Conservation (phyloP, 2,113 vertebrate genomes). For the Ictalurus punctatus region DNA sequence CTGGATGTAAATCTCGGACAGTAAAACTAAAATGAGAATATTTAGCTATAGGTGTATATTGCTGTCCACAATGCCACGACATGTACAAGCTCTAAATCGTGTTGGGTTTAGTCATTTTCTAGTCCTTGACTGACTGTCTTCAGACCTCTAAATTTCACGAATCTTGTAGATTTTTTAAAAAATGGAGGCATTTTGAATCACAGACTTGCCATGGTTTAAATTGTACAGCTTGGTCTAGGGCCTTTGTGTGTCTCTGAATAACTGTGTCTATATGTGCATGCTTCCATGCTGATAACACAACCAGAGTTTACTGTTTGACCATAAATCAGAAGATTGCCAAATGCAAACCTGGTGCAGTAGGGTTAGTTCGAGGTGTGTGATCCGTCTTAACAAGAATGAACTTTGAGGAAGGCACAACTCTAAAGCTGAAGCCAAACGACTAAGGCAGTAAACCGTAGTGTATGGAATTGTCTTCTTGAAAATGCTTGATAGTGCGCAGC, state of each 20-base stretch:
- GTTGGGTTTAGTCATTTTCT: neutral
- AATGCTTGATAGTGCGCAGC: neutral
- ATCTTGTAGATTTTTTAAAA: neutral
- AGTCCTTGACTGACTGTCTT: neutral
- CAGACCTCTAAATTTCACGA: slow-evolving; percentile 8
- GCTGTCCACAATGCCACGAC: neutral
- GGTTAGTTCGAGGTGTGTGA: slow-evolving; percentile 8
- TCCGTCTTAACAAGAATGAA: neutral
- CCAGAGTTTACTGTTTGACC: slow-evolving; percentile 32
- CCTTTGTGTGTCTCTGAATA: slow-evolving; percentile 21
- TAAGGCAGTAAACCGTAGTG: neutral
- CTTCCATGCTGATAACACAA: slow-evolving; percentile 47
- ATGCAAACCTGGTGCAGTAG: neutral
- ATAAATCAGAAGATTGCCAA: slow-evolving; percentile 27
- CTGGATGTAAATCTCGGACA: neutral
- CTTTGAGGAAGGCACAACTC: neutral
- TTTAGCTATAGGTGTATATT: neutral
- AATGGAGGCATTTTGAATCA: neutral
- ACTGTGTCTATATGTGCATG: neutral
- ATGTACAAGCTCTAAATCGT: neutral
- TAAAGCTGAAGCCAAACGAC: neutral
- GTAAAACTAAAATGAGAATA: neutral
- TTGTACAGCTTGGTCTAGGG: slow-evolving; percentile 14
- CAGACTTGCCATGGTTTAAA: slow-evolving; percentile 1
- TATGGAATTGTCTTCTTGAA: neutral